Evolutionary conservation across 2,797 vertebrate genomes (phyloP), one percentile per base, ranked within the genome.

Genomic region (Pterois miles): DNA sequence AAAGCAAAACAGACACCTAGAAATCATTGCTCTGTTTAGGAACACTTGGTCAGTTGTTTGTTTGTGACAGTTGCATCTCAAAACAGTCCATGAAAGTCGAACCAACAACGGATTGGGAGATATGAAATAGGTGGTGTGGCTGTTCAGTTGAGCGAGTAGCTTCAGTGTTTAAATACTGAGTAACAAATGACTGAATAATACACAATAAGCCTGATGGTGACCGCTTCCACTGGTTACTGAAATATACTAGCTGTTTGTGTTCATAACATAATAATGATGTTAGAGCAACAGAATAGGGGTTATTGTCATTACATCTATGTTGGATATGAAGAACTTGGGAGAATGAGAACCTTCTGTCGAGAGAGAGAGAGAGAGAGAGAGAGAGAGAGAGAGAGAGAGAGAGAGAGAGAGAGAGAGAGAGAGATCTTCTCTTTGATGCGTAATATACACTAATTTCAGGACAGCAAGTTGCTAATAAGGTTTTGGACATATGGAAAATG

Each of bases 131-230:
- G 7, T 4, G 1, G 11, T 53, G 11, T 27, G 27, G 27, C 14
- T 11, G 11, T n/a, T 52, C 12, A 12, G 11, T 4, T 29, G 4
- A 36, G 16, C 0, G 1, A 27, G 3, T 0, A 23, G 1, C 1
- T 27, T 9, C 2, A 1, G 25, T 62, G 1, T 29, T 52, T 29
- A 22, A 52, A 29, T 53, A 27, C 5, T 62, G 3, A 10, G 18
- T 8, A 16, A 22, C 8, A 22, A 4, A 8, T 40, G 8, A 40
- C 4, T 27, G 16, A 4, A 20, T 36, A 7, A 36, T 8, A 1
- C 1, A 33, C 1, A 13, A 20, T 3, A 69, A 27, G 4, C 0
- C 20, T 33, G 7, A 6, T 25, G 53, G 8, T 56, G 52, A 40
- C 12, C 22, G 6, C 25, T 16, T 22, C 13, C 0, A 6, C 2